A percentile compares a stretch with the other conserved stretches of the same genome.
Evolutionary conservation across 2,888 invertebrate genomes (phyloP).

Genomic region (Diabrotica balteata): DNA sequence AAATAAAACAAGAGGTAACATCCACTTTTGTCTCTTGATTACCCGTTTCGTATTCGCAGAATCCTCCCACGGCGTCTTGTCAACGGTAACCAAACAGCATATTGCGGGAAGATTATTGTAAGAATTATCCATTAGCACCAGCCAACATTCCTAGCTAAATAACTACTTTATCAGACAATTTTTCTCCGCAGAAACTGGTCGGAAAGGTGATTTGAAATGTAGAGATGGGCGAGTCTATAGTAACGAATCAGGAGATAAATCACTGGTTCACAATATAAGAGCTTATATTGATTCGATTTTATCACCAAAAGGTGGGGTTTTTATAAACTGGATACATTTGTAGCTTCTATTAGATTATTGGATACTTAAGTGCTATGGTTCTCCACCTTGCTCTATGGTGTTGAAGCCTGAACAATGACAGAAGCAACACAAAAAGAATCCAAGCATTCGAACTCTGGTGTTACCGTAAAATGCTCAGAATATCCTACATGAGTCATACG

Average conservation of each 20-base stretch:
- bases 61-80: slow-evolving; percentile 22
- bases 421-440: no score
- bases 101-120: slow-evolving; percentile 16
- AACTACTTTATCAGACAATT: slow-evolving; percentile 19
- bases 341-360: no score
- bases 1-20: slow-evolving; percentile 4
- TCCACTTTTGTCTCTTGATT: slow-evolving; percentile 15
- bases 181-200: slow-evolving; percentile 11
- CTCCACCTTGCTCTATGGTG: no score
- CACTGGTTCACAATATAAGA: no score
- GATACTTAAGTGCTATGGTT: no score
- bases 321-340: no score
- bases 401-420: no score
- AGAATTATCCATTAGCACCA: slow-evolving; percentile 26
- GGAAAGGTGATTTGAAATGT: not conserved
- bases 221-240: not conserved
- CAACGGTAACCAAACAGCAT: slow-evolving; percentile 12
- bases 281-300: no score
- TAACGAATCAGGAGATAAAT: not conserved
- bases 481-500: no score
- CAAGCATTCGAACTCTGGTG: no score
- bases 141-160: slow-evolving; percentile 26
- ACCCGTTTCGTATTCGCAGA: slow-evolving; percentile 20
- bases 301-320: no score
- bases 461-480: no score